Evolutionary conservation across 92 coral and sea anemone genomes (phyloP).

Genomic region (Phenganax marumi): DNA sequence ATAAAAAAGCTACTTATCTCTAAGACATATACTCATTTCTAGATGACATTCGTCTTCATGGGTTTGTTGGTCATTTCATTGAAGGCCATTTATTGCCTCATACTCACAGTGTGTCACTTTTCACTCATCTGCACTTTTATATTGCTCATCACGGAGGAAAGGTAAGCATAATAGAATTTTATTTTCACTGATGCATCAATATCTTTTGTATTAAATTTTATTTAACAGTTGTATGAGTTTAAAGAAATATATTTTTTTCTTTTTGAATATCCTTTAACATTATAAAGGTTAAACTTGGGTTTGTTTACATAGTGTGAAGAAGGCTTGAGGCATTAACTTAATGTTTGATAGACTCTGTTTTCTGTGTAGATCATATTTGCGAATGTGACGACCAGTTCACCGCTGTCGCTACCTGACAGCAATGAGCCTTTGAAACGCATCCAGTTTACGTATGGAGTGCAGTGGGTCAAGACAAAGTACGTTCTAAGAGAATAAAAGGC

Average conservation of each 20-base stretch:
- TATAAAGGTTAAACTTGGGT: no score
- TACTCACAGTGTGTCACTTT: slow-evolving; percentile 77
- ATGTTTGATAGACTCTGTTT: not conserved
- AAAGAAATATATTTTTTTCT: no score
- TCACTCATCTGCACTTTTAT: slow-evolving; percentile 80
- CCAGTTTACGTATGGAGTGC: slow-evolving; percentile 85
- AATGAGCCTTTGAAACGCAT: slow-evolving; percentile 62
- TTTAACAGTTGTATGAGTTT: no score
- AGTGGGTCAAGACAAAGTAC: slow-evolving; percentile 73
- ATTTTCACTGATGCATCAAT: not conserved
- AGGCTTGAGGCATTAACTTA: no score
- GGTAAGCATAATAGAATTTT: slow-evolving; percentile 51
- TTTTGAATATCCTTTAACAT: no score
- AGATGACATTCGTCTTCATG: slow-evolving; percentile 97
- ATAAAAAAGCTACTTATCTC: no score
- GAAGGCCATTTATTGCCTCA: slow-evolving; percentile 91
- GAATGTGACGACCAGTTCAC: slow-evolving; percentile 80
- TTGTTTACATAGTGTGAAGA: no score
- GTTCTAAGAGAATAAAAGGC: slow-evolving; percentile 7
- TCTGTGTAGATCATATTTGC: slow-evolving; percentile 71
- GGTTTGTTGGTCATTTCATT: slow-evolving; percentile 89
- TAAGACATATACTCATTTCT: not conserved
- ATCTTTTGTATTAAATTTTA: not conserved
- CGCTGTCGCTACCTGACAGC: slow-evolving; percentile 71
- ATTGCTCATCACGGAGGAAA: slow-evolving; percentile 78